Evolutionary conservation across 2,797 vertebrate genomes (phyloP).

Genomic region (Capromys pilorides): DNA sequence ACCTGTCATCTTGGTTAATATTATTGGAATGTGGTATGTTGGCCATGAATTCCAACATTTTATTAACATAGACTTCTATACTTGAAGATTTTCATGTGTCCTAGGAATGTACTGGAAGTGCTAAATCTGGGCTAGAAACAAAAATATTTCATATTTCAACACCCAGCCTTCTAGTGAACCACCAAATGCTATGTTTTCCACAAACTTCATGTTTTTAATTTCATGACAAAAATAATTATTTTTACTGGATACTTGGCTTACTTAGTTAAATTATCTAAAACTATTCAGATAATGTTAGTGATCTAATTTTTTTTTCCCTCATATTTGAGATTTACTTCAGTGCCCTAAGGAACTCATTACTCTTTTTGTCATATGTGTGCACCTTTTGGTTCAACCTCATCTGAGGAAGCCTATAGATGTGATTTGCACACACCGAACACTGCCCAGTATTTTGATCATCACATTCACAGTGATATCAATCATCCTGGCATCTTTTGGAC

Average conservation of each 20-base stretch:
- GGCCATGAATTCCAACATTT: not conserved
- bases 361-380: not conserved
- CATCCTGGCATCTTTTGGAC: not conserved
- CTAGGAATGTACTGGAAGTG: not conserved
- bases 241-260: not conserved
- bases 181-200: not conserved
- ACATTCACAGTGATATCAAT: not conserved
- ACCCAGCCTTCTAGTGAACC: too few species aligned
- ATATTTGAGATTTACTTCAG: not conserved
- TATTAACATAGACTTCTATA: not conserved
- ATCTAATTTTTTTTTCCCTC: not conserved
- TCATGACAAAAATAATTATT: not conserved
- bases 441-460: not conserved
- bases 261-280: too few species aligned
- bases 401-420: slow-evolving; percentile 21
- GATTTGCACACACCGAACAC: not conserved
- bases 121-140: not conserved
- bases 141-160: not conserved
- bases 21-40: not conserved
- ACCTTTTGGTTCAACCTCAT: not conserved
- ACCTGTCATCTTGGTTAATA: too few species aligned
- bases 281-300: not conserved
- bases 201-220: not conserved
- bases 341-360: not conserved
- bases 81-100: not conserved